Percentiles rank a stretch among this genome's conserved stretches.
These are phyloP conservation scores for Mormyrus lacerda DNA, from an alignment of 2,113 vertebrate genomes.

Conservation along the genomic window DNA sequence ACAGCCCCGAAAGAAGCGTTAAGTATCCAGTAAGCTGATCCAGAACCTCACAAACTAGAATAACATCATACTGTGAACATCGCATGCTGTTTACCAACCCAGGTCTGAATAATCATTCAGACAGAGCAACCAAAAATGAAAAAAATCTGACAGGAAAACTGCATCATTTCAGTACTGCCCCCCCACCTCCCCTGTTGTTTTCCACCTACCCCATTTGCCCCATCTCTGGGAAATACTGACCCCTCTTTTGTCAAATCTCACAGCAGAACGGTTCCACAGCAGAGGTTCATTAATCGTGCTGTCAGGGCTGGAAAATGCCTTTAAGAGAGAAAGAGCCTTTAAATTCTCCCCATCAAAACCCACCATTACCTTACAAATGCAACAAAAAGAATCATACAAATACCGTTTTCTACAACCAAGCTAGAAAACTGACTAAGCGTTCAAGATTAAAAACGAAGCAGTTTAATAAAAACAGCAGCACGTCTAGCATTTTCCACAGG, in stretches of 20 bases:
- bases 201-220: not conserved
- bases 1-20: not conserved
- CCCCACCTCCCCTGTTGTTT: not conserved
- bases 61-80: not conserved
- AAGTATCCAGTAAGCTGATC: not conserved
- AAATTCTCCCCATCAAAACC: not conserved
- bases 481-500: not conserved
- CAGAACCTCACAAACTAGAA: not conserved
- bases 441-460: not conserved
- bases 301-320: not conserved
- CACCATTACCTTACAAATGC: constrained; percentile 4
- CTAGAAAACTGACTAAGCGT: not conserved
- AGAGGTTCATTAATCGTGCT: not conserved
- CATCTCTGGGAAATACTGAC: not conserved
- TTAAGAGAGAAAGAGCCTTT: constrained; percentile 29
- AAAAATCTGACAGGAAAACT: not conserved
- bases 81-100: not conserved
- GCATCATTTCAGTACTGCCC: not conserved
- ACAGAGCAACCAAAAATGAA: not conserved
- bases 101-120: not conserved
- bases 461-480: not conserved
- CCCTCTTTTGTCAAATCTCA: not conserved
- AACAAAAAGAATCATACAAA: constrained; percentile 5
- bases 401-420: not conserved
- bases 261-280: not conserved